Evolutionary conservation across 2,113 vertebrate species (phyloP).

Genomic region (Petroica traversi): DNA sequence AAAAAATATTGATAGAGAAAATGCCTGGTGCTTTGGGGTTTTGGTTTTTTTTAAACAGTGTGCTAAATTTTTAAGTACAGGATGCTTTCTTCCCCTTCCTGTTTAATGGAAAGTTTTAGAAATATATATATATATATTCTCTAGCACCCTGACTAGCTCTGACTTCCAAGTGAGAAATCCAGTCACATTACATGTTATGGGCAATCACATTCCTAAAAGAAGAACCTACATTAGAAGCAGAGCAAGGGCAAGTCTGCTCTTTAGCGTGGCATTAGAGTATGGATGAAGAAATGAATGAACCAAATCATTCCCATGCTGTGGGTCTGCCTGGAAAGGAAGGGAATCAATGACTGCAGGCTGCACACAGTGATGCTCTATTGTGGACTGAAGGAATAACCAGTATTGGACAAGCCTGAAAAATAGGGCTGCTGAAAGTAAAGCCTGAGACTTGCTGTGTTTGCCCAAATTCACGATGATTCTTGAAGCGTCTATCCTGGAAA

Average conservation of each 20-base stretch:
- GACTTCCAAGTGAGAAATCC: neutral
- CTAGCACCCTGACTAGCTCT: neutral
- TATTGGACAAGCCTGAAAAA: neutral
- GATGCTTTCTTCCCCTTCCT: rapidly evolving
- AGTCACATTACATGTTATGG: neutral
- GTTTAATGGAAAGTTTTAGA: neutral
- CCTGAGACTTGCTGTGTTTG: neutral
- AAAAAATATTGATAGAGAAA: neutral
- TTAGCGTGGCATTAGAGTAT: neutral
- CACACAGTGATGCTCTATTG: rapidly evolving
- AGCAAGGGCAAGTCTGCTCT: neutral
- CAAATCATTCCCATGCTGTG: neutral
- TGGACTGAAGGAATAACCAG: neutral
- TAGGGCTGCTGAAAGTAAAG: neutral
- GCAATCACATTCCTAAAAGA: neutral
- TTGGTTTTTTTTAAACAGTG: neutral
- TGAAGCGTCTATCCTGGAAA: neutral
- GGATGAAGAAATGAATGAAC: neutral
- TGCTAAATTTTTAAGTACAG: neutral
- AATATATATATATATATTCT: neutral
- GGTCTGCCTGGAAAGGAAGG: neutral
- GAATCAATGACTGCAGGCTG: neutral
- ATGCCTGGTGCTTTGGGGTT: rapidly evolving
- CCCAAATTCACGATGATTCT: neutral
- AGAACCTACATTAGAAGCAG: neutral